phyloP scores from a whole-genome alignment of 2,797 vertebrate species.

The Phylloscopus collybita region DNA sequence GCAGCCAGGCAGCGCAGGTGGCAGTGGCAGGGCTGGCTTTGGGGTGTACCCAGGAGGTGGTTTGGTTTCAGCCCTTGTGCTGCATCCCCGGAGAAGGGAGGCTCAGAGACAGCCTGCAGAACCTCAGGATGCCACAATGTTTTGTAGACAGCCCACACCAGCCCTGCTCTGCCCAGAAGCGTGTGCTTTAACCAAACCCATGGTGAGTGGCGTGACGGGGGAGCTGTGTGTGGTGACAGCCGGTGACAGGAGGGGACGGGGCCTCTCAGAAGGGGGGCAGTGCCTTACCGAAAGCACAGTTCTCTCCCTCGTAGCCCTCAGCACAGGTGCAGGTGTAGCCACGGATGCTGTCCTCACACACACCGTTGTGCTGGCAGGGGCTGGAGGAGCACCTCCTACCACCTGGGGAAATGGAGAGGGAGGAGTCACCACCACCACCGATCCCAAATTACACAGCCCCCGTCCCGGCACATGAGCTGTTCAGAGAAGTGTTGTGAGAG shows the following conservation, averaged over 20 bases:
- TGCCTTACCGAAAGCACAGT: constrained; percentile 80
- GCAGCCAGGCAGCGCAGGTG: fast-evolving
- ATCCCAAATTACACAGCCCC: background rate
- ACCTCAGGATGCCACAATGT: fast-evolving
- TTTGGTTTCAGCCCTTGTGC: background rate
- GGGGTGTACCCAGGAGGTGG: fast-evolving
- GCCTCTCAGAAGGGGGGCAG: background rate
- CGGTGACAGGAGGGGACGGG: background rate
- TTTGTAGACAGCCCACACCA: background rate
- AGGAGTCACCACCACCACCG: background rate
- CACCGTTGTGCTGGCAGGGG: constrained; percentile 85
- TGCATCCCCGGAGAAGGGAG: background rate
- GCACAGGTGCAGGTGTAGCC: constrained; percentile 84
- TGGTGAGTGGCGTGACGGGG: fast-evolving
- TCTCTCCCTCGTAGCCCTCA: constrained; percentile 73
- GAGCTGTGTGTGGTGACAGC: fast-evolving
- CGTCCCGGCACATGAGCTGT: fast-evolving
- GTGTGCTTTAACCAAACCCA: background rate
- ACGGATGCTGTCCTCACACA: constrained; percentile 80
- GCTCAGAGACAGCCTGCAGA: fast-evolving
- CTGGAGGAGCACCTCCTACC: constrained; percentile 81
- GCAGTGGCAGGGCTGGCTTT: background rate
- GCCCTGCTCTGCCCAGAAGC: background rate
- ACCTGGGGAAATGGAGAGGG: constrained; percentile 57
- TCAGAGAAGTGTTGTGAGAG: background rate